A percentile compares a stretch with the other conserved stretches of the same genome.
Evolutionary conservation across 2,113 vertebrate species (phyloP).

Genomic region (Pedetes capensis): DNA sequence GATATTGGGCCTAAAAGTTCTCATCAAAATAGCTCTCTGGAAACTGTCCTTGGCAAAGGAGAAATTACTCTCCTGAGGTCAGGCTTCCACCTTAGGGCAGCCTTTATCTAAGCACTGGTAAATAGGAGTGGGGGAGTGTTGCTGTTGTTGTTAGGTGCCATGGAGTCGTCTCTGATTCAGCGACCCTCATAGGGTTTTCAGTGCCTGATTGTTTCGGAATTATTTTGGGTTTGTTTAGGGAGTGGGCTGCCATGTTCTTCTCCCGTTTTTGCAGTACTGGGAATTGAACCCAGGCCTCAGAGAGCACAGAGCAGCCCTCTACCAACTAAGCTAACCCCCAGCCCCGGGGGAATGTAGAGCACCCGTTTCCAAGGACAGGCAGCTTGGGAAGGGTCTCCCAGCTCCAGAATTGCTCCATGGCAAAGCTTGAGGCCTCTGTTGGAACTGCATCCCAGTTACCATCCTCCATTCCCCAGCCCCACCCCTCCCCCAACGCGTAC

Average conservation of each 20-base stretch:
- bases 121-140: accelerated
- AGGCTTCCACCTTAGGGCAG: neutral
- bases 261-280: too few relatives aligned
- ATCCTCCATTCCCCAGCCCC: neutral
- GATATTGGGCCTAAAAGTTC: neutral
- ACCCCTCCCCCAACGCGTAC: neutral
- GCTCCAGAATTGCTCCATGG: neutral
- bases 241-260: too few relatives aligned
- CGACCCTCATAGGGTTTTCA: too few relatives aligned
- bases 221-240: too few relatives aligned
- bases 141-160: too few relatives aligned
- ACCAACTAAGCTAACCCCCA: too few relatives aligned
- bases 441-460: neutral
- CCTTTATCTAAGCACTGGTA: too few relatives aligned
- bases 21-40: neutral
- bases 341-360: accelerated
- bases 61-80: neutral
- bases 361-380: neutral
- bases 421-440: neutral
- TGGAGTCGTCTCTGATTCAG: too few relatives aligned
- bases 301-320: too few relatives aligned
- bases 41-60: neutral
- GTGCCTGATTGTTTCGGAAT: too few relatives aligned
- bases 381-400: neutral
- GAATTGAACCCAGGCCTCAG: too few relatives aligned